Conservation (phyloP, 1,140 invertebrate species). For the Doryteuthis pealeii region DNA sequence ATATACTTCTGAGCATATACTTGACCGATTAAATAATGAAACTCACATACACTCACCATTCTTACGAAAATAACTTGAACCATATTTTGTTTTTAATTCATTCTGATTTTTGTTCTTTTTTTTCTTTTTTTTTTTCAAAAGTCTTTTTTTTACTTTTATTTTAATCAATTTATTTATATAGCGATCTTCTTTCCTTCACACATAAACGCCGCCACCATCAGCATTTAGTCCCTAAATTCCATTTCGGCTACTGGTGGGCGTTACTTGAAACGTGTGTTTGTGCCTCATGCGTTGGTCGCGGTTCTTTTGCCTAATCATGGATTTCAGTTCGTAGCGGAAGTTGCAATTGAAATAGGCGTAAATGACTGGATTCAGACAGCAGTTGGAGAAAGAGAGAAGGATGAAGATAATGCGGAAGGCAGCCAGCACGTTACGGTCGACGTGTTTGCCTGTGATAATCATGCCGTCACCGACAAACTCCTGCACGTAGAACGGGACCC, state of each 20-base stretch:
- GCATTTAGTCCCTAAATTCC: not conserved
- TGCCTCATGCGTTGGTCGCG: not conserved
- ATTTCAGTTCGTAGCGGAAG: constrained; percentile 8
- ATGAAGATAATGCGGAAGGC: constrained; percentile 5
- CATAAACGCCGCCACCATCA: not conserved
- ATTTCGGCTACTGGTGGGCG: not conserved
- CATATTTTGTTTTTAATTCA: no score
- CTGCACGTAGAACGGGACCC: not conserved
- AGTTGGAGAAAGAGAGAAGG: constrained; percentile 2
- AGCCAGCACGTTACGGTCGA: not conserved
- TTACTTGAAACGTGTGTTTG: constrained; percentile 3
- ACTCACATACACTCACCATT: no score
- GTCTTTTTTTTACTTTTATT: not conserved
- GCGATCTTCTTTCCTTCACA: not conserved
- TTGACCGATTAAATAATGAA: no score
- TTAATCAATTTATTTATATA: not conserved
- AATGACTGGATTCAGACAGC: constrained; percentile 8
- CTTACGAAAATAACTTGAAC: no score
- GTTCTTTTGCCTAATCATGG: not conserved
- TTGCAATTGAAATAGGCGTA: constrained; percentile 8
- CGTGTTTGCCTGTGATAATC: not conserved
- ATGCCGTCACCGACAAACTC: constrained; percentile 7
- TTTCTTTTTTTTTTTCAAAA: not conserved
- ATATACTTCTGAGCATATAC: no score
- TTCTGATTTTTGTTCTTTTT: no score